phyloP scores from a whole-genome alignment of 1,140 invertebrate genomes.

The Stegodyphus mimosarum region DNA sequence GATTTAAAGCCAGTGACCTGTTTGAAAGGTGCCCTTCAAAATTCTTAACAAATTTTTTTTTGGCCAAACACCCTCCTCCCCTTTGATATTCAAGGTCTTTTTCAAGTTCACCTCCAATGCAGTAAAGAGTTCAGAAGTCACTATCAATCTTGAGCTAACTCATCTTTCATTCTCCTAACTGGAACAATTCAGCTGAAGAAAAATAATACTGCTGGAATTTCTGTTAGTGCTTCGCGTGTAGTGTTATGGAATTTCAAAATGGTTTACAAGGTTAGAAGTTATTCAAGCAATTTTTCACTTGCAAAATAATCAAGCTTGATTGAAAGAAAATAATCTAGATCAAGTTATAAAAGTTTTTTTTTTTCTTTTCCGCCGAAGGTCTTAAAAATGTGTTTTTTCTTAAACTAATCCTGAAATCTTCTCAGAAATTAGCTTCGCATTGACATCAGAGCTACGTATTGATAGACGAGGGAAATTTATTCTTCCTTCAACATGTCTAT shows the following conservation, averaged over 20 bases:
- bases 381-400: too few relatives aligned
- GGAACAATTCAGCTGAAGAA: background rate
- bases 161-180: constrained; percentile 5
- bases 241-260: background rate
- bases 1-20: background rate
- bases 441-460: too few relatives aligned
- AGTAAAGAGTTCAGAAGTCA: constrained; percentile 7
- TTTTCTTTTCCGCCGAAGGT: too few relatives aligned
- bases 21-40: background rate
- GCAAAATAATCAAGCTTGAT: too few relatives aligned
- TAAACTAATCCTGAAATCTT: too few relatives aligned
- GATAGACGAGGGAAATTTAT: too few relatives aligned
- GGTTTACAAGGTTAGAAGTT: background rate
- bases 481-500: too few relatives aligned
- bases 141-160: constrained; percentile 13
- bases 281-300: too few relatives aligned
- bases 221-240: background rate
- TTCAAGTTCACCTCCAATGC: background rate
- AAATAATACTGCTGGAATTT: constrained; percentile 1
- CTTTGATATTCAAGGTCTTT: background rate
- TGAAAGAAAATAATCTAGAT: too few relatives aligned
- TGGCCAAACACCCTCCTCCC: background rate
- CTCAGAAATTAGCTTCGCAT: too few relatives aligned
- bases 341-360: too few relatives aligned
- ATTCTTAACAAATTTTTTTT: background rate